phyloP scores from a whole-genome alignment of 2,113 vertebrate species.

The Recurvirostra avosetta region DNA sequence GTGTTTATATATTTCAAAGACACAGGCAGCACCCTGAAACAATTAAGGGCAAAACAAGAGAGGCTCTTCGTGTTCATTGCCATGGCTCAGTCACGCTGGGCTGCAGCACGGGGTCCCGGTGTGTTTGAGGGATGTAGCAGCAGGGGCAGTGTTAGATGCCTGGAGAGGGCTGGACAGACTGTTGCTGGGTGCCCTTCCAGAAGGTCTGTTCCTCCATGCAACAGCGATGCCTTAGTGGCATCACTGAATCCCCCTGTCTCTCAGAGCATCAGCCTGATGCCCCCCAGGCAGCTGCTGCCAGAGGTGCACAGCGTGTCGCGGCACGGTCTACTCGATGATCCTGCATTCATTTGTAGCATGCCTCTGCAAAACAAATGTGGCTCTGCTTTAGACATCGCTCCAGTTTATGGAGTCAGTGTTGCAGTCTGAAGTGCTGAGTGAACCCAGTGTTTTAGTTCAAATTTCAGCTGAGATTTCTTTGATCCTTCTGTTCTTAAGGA shows the following conservation, averaged over 20 bases:
- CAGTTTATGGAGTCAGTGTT: not conserved
- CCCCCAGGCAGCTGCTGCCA: not conserved
- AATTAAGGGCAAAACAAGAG: not conserved
- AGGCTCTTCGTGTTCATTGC: not conserved
- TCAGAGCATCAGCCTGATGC: accelerated
- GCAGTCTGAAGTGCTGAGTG: not conserved
- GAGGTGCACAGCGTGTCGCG: not conserved
- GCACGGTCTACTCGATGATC: not conserved
- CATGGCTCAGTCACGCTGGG: not conserved
- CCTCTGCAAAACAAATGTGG: not conserved
- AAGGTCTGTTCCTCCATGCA: not conserved
- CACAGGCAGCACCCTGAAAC: not conserved
- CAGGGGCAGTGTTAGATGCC: accelerated
- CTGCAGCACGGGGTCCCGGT: accelerated
- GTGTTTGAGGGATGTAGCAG: accelerated
- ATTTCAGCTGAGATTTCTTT: slow-evolving; percentile 34
- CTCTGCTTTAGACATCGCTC: not conserved
- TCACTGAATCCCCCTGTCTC: not conserved
- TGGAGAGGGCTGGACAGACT: no score
- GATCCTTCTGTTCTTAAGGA: slow-evolving; percentile 15
- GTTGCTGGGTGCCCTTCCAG: not conserved
- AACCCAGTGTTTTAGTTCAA: slow-evolving; percentile 19
- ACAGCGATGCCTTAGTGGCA: accelerated
- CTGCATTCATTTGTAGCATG: not conserved
- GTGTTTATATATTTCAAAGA: not conserved